Conservation (phyloP, 2,797 vertebrate genomes). For the Erethizon dorsatum region DNA sequence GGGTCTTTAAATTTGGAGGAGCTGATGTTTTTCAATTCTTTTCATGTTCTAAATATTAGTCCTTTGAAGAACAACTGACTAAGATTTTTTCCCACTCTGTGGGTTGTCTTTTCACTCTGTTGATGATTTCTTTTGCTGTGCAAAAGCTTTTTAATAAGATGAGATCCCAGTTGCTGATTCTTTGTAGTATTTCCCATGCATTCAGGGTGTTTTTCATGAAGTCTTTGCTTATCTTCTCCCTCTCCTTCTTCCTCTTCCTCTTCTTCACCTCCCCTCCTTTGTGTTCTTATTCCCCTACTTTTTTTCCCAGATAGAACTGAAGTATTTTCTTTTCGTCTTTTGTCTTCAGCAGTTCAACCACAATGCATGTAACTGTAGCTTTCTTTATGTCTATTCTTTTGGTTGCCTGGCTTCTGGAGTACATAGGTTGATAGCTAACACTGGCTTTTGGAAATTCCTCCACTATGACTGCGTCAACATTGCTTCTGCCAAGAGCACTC, state of each 20-base stretch:
- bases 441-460: not conserved
- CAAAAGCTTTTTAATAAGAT: not conserved
- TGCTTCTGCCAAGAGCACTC: not conserved
- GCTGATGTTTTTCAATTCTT: no score
- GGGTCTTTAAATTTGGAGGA: no score
- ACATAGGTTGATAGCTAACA: not conserved
- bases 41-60: no score
- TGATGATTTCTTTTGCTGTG: no score
- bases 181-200: not conserved
- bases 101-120: no score
- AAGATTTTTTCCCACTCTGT: no score
- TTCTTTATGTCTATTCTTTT: not conserved
- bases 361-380: not conserved
- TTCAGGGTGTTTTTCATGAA: not conserved
- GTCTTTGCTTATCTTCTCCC: not conserved
- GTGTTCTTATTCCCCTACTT: not conserved
- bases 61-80: no score
- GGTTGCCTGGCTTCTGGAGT: not conserved
- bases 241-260: not conserved
- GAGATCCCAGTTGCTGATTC: not conserved
- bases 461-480: not conserved
- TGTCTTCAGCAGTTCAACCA: not conserved
- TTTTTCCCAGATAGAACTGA: not conserved
- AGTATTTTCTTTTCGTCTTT: not conserved
- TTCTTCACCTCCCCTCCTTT: not conserved